Evolutionary conservation across 2,797 vertebrate genomes (phyloP), one percentile per base, ranked within the genome.

Genomic region (Helarctos malayanus): DNA sequence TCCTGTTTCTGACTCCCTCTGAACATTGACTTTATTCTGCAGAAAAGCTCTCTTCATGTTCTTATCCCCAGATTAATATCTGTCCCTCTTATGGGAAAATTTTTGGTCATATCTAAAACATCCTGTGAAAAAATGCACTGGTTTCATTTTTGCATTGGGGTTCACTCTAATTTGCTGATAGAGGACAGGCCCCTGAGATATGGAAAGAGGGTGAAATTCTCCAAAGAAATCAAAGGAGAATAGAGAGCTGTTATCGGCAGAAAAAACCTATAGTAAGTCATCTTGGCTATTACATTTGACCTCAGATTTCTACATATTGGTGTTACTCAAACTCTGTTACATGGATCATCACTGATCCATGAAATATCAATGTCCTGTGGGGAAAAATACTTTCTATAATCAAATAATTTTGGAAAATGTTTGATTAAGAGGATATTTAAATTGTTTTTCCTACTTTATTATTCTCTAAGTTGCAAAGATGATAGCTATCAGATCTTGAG

Each of bases 1-100:
- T 91, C 54, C 91, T 88, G 56, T 12, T 5, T 95, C 56, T 57
- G 49, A 87, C 45, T 94, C n/a, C 25, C 56, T 89, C 18, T 89
- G 49, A 29, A 57, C 25, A 84, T 73, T 82, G 59, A 87, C n/a
- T 97, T 92, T 63, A 82, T 82, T 92, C 27, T 94, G 15, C 29
- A 82, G 15, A 90, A 27, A 88, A 8, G 2, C 32, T 91, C 4
- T 71, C 12, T 86, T 93, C 59, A 54, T 47, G 41, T n/a, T 80
- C 27, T 79, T 35, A 78, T 69, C 10, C 45, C 32, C 10, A 83
- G 69, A 85, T 94, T 94, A 14, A 82, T 83, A 71, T 49, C 71
- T 1, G 49, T 92, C 63, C 15, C 32, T 88, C 4, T 90, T 59
- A 95, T 59, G 23, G 38, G 27, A 7, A 35, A 41, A 79, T 82